Base-by-base conservation (phyloP, 2,113 vertebrate genomes). In the Thryonomys swinderianus region DNA sequence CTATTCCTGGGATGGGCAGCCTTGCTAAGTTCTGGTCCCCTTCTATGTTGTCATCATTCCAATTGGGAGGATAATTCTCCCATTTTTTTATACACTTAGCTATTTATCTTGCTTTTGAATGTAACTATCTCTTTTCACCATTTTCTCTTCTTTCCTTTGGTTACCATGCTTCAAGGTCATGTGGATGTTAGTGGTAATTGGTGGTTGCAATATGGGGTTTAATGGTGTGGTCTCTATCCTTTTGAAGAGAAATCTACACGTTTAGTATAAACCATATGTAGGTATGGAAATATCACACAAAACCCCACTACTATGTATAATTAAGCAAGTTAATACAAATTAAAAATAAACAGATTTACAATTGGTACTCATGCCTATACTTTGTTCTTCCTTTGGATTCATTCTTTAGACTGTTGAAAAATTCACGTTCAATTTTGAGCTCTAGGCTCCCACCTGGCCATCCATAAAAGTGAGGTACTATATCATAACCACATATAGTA, bases 341-440 rank as follows among this genome's bases (percentile, higher is more conserved):
- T 14, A 23, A 85, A 20, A 62, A 61, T 81, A 61, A 66, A 64
- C 40, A 80, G 30, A 45, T 61, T 92, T 14, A 48, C 66, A 67
- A 67, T 32, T 86, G 53, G 16, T 78, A 40, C 69, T 51, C 78
- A 76, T 48, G 16, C 14, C 5, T 34, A 23, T 10, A 48, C 21
- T 42, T 21, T 51, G 4, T 34, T 69, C 34, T 57, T 45, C 16
- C 48, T 32, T 74, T 79, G 91, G 13, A n/a, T 45, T 91, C 17
- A 45, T 89, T 64, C 9, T 86, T 94, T 79, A 78, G 82, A 30
- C 18, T 73, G 61, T 25, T 88, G 32, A 37, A 96, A 64, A 55
- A 80, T 94, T 84, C 62, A 79, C 71, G 73, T 71, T 66, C 18
- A 66, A 2, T 85, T 93, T 95, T 95, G 55, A 86, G 71, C 48